Percentiles rank a stretch among this genome's conserved stretches.
Evolutionary conservation across 1,140 invertebrate species (phyloP).

Genomic region (Schlechtendalia chinensis): DNA sequence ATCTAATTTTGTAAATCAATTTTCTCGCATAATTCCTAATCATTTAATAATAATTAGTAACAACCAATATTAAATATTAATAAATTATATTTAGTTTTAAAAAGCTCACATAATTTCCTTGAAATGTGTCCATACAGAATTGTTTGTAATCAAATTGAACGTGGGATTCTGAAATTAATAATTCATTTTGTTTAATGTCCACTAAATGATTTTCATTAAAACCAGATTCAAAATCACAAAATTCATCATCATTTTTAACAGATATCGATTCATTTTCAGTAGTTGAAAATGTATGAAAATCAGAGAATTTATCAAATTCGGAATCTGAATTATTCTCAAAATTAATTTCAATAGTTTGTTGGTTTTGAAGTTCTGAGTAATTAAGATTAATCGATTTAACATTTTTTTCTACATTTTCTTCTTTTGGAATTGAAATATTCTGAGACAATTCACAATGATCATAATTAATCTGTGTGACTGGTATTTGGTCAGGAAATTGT

Average conservation of each 20-base stretch:
- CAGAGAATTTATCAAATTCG: slow-evolving; percentile 30
- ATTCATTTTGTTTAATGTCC: not conserved
- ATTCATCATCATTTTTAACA: not conserved
- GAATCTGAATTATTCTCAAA: slow-evolving; percentile 4
- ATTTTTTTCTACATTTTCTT: slow-evolving; percentile 13
- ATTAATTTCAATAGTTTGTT: not conserved
- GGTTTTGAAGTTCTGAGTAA: slow-evolving; percentile 6
- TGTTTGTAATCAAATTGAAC: slow-evolving; percentile 17
- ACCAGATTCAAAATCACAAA: not conserved
- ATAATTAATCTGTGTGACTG: not conserved
- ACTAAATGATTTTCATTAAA: not conserved
- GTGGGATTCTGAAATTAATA: not conserved
- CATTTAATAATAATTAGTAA: not conserved
- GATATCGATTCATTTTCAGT: not conserved
- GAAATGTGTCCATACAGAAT: slow-evolving; percentile 25
- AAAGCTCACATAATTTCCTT: slow-evolving; percentile 29
- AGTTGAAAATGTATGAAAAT: slow-evolving; percentile 29
- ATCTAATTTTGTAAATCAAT: slow-evolving; percentile 44
- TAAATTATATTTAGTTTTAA: not conserved
- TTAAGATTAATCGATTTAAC: not conserved
- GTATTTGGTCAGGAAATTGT: not conserved
- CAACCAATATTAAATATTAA: not conserved
- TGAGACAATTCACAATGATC: not conserved
- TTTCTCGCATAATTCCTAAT: slow-evolving; percentile 11
- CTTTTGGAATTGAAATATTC: not conserved